These are phyloP conservation scores for Deladenus siricidicola DNA, from an alignment of 2,888 invertebrate genomes.

Conservation along the genomic window DNA sequence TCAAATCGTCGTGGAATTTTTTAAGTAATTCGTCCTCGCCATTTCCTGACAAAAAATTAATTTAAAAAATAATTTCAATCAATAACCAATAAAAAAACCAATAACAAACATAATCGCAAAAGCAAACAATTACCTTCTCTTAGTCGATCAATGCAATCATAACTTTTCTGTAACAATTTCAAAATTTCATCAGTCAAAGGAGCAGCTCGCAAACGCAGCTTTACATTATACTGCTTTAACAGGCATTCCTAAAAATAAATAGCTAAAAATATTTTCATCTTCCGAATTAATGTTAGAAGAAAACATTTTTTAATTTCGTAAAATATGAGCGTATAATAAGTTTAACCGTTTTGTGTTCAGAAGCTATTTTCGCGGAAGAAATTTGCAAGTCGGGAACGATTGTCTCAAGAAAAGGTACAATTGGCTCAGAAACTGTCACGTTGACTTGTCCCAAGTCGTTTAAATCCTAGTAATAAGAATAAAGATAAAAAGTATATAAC, in stretches of 20 bases:
- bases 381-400: conserved; percentile 60
- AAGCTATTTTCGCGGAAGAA: conserved; percentile 34
- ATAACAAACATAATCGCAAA: conserved; percentile 1
- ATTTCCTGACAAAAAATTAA: no score
- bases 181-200: conserved; percentile 37
- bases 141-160: conserved; percentile 24
- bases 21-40: not conserved
- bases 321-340: no score
- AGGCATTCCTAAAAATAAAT: conserved; percentile 35
- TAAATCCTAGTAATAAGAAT: conserved; percentile 82
- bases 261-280: not conserved
- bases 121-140: conserved; percentile 23
- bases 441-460: conserved; percentile 57
- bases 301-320: no score
- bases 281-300: no score
- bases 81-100: no score
- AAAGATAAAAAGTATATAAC: conserved; percentile 5
- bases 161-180: conserved; percentile 32
- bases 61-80: not conserved
- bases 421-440: conserved; percentile 74
- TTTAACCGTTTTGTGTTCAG: conserved; percentile 40
- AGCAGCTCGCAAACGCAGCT: conserved; percentile 40
- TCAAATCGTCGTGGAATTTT: conserved; percentile 18
- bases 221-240: conserved; percentile 32
- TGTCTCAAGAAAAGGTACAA: conserved; percentile 91